Conservation (phyloP, 2,797 vertebrate species). For the Lophotriccus pileatus region DNA sequence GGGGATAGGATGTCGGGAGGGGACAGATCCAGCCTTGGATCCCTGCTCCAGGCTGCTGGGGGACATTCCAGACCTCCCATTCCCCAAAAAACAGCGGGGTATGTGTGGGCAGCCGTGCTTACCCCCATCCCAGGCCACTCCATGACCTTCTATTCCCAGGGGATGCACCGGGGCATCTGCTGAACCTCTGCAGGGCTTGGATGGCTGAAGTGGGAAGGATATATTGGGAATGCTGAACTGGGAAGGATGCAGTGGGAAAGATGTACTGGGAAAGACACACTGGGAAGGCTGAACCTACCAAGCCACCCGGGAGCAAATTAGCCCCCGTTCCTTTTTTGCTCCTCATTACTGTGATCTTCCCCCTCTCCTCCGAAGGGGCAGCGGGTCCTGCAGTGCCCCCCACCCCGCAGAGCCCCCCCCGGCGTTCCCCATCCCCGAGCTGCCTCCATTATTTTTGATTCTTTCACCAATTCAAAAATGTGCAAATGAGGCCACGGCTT, state of each 20-base stretch:
- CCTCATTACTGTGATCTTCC: constrained; percentile 2
- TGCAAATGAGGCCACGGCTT: constrained; percentile 45
- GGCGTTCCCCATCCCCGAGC: not conserved
- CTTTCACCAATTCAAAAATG: not conserved
- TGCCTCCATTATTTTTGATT: not conserved
- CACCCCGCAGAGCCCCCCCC: not conserved
- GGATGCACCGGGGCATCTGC: not conserved
- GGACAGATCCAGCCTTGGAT: not conserved
- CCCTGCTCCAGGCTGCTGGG: not conserved
- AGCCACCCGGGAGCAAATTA: constrained; percentile 30
- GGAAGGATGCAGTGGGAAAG: no score
- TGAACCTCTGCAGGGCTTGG: not conserved
- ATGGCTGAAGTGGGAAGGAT: not conserved
- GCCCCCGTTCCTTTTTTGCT: not conserved
- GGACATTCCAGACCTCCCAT: fast-evolving
- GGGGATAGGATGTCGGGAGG: not conserved
- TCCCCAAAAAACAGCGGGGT: not conserved
- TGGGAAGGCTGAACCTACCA: fast-evolving
- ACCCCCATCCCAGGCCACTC: fast-evolving
- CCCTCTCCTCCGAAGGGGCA: not conserved
- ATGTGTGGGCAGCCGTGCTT: fast-evolving
- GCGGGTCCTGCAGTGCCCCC: not conserved
- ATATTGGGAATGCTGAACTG: no score
- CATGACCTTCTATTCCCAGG: not conserved
- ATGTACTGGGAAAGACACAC: not conserved